Evolutionary conservation across 2,888 invertebrate genomes (phyloP).

Genomic region (Pyrrhosoma nymphula): DNA sequence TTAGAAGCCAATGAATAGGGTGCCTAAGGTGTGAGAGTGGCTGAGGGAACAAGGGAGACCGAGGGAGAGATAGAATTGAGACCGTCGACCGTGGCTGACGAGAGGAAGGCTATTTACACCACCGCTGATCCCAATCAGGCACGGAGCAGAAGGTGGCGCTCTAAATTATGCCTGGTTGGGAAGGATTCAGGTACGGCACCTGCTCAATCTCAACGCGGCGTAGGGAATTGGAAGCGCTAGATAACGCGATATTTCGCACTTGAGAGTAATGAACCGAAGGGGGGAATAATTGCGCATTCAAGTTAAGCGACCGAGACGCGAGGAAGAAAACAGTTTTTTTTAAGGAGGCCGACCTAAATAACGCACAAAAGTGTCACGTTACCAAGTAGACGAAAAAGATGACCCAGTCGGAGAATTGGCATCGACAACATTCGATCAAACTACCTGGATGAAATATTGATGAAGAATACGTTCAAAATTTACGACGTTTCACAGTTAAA

Average conservation of each 20-base stretch:
- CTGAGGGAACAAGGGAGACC: not conserved
- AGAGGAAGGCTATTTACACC: slow-evolving; percentile 32
- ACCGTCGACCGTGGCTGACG: slow-evolving; percentile 20
- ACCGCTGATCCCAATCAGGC: slow-evolving; percentile 36
- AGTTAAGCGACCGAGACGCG: not conserved
- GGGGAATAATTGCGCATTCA: not conserved
- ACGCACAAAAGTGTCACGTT: not conserved
- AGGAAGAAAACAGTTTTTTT: not conserved
- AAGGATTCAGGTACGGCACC: not conserved
- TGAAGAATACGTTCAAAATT: too few relatives aligned
- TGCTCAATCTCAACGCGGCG: slow-evolving; percentile 16
- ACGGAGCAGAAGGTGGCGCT: slow-evolving; percentile 36
- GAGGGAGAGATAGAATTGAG: not conserved
- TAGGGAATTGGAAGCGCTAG: slow-evolving; percentile 9
- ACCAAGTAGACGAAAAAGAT: not conserved
- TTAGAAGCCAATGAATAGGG: slow-evolving; percentile 35
- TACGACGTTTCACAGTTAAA: too few relatives aligned
- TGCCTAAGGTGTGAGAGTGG: not conserved
- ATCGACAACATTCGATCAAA: too few relatives aligned
- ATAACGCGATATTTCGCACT: not conserved
- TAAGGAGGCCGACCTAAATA: not conserved
- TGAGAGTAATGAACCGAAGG: not conserved
- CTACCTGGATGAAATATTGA: too few relatives aligned
- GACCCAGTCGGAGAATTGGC: too few relatives aligned
- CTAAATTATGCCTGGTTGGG: not conserved